phyloP scores from a whole-genome alignment of 1,140 invertebrate species.

The Leptestheria dahalacensis region DNA sequence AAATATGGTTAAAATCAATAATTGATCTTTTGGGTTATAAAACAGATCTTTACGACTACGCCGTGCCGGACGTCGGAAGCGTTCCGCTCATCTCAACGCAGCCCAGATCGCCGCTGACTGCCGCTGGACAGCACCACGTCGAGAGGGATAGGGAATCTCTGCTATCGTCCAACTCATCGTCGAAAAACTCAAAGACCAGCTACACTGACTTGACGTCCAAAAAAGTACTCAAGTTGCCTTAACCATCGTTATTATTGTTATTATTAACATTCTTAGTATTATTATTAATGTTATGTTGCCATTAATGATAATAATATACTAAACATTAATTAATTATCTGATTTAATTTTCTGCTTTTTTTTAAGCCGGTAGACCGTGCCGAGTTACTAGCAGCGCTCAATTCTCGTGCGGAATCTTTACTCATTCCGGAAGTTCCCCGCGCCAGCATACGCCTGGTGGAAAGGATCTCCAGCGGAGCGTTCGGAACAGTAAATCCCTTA shows the following conservation, averaged over 20 bases:
- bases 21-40: slow-evolving; percentile 6
- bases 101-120: not conserved
- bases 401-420: slow-evolving; percentile 48
- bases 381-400: slow-evolving; percentile 51
- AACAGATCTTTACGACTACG: slow-evolving; percentile 49
- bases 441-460: slow-evolving; percentile 72
- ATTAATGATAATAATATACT: no score
- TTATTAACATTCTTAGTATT: no score
- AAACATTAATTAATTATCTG: not conserved
- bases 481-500: slow-evolving; percentile 73
- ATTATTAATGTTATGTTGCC: no score
- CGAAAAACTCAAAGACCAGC: not conserved
- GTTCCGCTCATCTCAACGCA: not conserved
- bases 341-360: not conserved
- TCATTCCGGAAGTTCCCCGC: slow-evolving; percentile 63
- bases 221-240: not conserved
- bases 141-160: not conserved
- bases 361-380: slow-evolving; percentile 47
- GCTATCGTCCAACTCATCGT: not conserved
- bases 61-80: slow-evolving; percentile 44
- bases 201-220: no score
- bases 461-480: slow-evolving; percentile 75
- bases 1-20: not conserved
- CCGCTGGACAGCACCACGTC: not conserved
- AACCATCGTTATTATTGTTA: not conserved